Percentiles rank a stretch among this genome's conserved stretches.
Conservation (phyloP, 2,797 vertebrate species). For the Acanthornis magna region DNA sequence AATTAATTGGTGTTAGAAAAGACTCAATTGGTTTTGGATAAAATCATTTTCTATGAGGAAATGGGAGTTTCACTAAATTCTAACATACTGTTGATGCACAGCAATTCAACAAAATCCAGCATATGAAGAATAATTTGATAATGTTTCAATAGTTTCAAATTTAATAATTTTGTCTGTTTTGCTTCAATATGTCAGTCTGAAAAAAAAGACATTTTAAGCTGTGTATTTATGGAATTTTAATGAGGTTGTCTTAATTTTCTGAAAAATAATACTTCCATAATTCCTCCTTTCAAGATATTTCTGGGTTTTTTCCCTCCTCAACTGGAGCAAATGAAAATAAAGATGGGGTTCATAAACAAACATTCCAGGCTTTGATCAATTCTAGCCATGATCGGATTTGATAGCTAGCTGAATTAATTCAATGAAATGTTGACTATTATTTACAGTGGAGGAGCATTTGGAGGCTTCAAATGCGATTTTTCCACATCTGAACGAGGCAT, state of each 20-base stretch:
- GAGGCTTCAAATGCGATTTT: background rate
- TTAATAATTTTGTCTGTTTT: background rate
- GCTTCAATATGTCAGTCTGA: background rate
- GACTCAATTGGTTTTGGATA: background rate
- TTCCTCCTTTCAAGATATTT: background rate
- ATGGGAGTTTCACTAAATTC: background rate
- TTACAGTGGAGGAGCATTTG: background rate
- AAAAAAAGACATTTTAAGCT: background rate
- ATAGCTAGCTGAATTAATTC: background rate
- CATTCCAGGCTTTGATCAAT: background rate
- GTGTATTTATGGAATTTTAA: background rate
- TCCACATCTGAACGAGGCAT: background rate
- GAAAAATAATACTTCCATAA: background rate
- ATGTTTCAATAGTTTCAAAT: background rate
- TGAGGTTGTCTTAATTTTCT: background rate
- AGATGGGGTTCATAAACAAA: background rate
- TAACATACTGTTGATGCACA: background rate
- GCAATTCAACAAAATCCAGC: background rate
- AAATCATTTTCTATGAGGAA: background rate
- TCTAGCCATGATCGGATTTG: background rate
- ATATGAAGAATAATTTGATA: background rate
- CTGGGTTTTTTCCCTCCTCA: rapidly evolving
- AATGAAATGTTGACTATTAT: background rate
- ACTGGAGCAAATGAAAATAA: background rate
- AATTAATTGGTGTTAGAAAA: background rate